Base-by-base conservation (phyloP, 1,140 invertebrate genomes). In the Eupeodes corollae region DNA sequence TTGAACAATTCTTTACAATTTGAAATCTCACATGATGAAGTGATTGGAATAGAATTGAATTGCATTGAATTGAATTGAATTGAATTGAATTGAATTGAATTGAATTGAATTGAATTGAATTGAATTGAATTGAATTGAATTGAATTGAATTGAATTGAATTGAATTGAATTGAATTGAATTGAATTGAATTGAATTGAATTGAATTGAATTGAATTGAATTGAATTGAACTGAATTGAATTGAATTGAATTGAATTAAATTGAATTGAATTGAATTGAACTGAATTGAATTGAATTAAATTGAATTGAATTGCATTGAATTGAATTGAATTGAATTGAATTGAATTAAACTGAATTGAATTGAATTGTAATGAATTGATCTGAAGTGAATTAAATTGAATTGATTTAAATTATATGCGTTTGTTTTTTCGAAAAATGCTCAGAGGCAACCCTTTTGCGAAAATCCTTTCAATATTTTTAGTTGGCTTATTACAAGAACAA, bases 251-350 rank as follows among this genome's bases (percentile, higher is more conserved):
- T 18, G 39, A 41, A 41, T 19, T 41, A 15, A 41, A 41, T 41
- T 18, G 39, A 41, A 41, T 41, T 18, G 39, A 41, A 41, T 41
- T 18, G 39, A 41, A 41, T 41, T 18, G 39, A 41, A 41, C 16
- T 41, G 39, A 41, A 41, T 41, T 18, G 16, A 41, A 41, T 41
- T 18, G 16, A 41, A 41, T 41, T 18, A 12, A 41, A 41, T 41
- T 18, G 16, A 41, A 41, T 41, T 18, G 16, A 41, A 41, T 41
- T 18, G 16, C 12, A 39, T 39, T 3, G 3, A 47, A 47, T 40
- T 18, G 35, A 47, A 47, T 47, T 18, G 45, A 19, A 47, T 47
- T 13, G 45, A 47, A 47, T 47, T 16, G 16, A 39, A 40, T 47
- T 16, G 45, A 47, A 31, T 47, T 16, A 37, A 47, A 47, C 40